A percentile compares a stretch with the other conserved stretches of the same genome.
phyloP scores from a whole-genome alignment of 2,888 invertebrate genomes.

The Eustalomyia histrio region DNA sequence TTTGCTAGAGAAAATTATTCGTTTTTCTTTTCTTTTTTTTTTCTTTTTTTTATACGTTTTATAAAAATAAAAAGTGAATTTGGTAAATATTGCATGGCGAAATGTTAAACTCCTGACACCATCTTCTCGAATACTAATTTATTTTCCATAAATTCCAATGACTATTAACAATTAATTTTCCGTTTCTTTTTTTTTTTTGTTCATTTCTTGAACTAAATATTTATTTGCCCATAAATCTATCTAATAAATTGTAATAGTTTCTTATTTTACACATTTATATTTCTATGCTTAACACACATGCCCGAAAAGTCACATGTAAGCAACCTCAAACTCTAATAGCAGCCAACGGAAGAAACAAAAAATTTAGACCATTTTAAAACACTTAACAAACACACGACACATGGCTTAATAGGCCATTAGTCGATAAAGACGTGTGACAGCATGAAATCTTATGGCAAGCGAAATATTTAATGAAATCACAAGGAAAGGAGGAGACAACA shows the following conservation, averaged over 20 bases:
- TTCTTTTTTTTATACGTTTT: too few species aligned
- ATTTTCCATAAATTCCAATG: conserved; percentile 42
- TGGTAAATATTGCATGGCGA: too few species aligned
- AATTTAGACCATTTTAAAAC: conserved; percentile 56
- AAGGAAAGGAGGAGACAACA: conserved; percentile 5
- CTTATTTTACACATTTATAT: not conserved
- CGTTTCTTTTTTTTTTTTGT: not conserved
- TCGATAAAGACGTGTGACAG: conserved; percentile 59
- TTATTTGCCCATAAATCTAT: conserved; percentile 42
- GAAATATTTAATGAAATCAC: conserved; percentile 28
- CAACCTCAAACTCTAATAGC: not conserved
- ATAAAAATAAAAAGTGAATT: too few species aligned
- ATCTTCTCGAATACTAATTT: conserved; percentile 31
- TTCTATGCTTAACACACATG: not conserved
- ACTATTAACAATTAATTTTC: conserved; percentile 37
- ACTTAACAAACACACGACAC: conserved; percentile 60
- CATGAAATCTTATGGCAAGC: conserved; percentile 46
- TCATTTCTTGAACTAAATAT: conserved; percentile 7
- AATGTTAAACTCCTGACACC: too few species aligned
- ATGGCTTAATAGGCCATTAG: conserved; percentile 64
- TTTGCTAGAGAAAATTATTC: too few species aligned
- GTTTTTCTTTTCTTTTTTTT: too few species aligned
- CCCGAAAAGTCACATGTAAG: conserved; percentile 22
- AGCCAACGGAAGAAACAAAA: conserved; percentile 29
- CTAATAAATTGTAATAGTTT: conserved; percentile 3